These are phyloP conservation scores for Drosophila yakuba DNA, from an alignment of 1,140 invertebrate species.

Conservation along the genomic window DNA sequence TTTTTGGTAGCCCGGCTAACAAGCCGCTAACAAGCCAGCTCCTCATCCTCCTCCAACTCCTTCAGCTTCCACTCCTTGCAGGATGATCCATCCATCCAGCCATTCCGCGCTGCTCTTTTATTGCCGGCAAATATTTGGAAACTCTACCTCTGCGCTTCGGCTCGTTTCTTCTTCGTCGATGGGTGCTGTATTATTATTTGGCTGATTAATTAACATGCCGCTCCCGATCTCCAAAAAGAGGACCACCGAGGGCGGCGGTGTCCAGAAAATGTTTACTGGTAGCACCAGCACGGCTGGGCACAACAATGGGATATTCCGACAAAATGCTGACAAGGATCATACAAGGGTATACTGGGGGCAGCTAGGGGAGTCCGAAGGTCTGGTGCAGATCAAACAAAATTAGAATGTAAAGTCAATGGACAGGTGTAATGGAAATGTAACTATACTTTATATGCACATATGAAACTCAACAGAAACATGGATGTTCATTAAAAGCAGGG, in stretches of 20 bases:
- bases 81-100: slow-evolving; percentile 49
- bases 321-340: slow-evolving; percentile 52
- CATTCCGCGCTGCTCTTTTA: slow-evolving; percentile 57
- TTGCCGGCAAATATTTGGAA: slow-evolving; percentile 70
- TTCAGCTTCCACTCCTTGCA: slow-evolving; percentile 11
- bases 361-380: neutral
- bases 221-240: slow-evolving; percentile 30
- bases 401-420: neutral
- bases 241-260: slow-evolving; percentile 62
- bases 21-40: slow-evolving; percentile 72
- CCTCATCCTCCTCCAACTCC: slow-evolving; percentile 21
- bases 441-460: too few relatives aligned
- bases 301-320: slow-evolving; percentile 9
- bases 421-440: too few relatives aligned
- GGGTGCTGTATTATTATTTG: slow-evolving; percentile 70
- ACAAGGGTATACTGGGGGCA: slow-evolving; percentile 10
- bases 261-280: slow-evolving; percentile 11
- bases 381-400: slow-evolving; percentile 8
- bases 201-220: slow-evolving; percentile 78
- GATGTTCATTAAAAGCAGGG: too few relatives aligned
- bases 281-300: slow-evolving; percentile 15
- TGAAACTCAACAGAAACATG: too few relatives aligned
- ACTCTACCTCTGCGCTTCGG: slow-evolving; percentile 43
- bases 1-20: slow-evolving; percentile 62
- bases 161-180: slow-evolving; percentile 47